These are phyloP conservation scores for Lepisosteus oculatus DNA, from an alignment of 2,113 vertebrate genomes.

Conservation along the genomic window DNA sequence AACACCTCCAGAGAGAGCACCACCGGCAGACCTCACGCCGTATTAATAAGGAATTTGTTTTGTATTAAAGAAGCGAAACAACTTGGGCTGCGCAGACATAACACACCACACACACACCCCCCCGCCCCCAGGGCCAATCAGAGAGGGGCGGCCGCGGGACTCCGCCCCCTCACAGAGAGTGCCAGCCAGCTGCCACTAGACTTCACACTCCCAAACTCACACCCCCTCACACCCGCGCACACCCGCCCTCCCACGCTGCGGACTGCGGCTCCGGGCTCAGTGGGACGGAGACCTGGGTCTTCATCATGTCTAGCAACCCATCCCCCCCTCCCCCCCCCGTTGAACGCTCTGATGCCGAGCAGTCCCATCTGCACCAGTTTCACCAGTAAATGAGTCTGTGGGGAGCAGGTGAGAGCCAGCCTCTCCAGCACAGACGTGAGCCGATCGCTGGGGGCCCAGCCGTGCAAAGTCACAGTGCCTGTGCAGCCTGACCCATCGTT, in stretches of 20 bases:
- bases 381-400: no score
- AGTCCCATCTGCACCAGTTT: no score
- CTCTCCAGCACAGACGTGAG: no score
- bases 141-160: constrained; percentile 36
- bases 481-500: no score
- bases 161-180: constrained; percentile 50
- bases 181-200: constrained; percentile 55
- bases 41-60: constrained; percentile 28
- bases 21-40: constrained; percentile 17
- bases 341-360: no score
- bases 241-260: constrained; percentile 60
- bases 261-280: no score
- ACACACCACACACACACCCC: constrained; percentile 30
- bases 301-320: no score
- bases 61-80: constrained; percentile 21
- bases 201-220: constrained; percentile 43
- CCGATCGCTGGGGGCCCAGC: no score
- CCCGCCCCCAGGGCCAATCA: constrained; percentile 46
- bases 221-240: constrained; percentile 28
- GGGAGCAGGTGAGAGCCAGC: no score
- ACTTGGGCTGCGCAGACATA: constrained; percentile 25
- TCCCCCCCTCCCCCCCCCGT: constrained; percentile 20
- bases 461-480: no score
- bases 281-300: no score
- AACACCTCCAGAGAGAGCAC: not conserved